Conservation (phyloP, 2,888 invertebrate genomes). For the Limnephilus rhombicus region DNA sequence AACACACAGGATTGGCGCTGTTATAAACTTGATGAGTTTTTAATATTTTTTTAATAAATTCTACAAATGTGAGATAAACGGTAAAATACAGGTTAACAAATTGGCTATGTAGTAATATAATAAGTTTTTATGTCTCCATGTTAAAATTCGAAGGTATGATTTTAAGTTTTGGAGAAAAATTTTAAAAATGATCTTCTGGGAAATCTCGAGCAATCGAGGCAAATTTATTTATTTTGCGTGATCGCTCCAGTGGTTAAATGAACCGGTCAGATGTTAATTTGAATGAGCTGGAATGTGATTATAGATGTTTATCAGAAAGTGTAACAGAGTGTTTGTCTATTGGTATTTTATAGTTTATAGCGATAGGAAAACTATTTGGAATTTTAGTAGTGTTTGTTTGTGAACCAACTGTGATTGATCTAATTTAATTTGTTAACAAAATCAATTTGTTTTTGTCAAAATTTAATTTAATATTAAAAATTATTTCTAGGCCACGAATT, state of each 20-base stretch:
- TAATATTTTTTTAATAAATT: too few species aligned
- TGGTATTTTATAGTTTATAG: slow-evolving; percentile 36
- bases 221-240: too few species aligned
- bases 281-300: slow-evolving; percentile 54
- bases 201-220: too few species aligned
- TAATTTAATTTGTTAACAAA: slow-evolving; percentile 54
- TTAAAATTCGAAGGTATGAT: too few species aligned
- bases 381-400: slow-evolving; percentile 56
- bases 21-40: too few species aligned
- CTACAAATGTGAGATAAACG: too few species aligned
- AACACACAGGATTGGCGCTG: too few species aligned
- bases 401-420: slow-evolving; percentile 63
- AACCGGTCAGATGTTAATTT: slow-evolving; percentile 33
- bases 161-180: too few species aligned
- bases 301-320: slow-evolving; percentile 45
- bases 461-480: slow-evolving; percentile 44
- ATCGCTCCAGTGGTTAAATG: background rate
- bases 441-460: slow-evolving; percentile 48
- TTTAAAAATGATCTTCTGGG: too few species aligned
- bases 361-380: slow-evolving; percentile 23
- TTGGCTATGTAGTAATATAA: too few species aligned
- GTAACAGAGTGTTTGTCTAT: slow-evolving; percentile 43
- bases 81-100: too few species aligned
- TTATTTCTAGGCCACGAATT: slow-evolving; percentile 40
- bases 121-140: too few species aligned